These are phyloP conservation scores for Calliopsis andreniformis DNA, from an alignment of 1,140 invertebrate genomes.

Conservation along the genomic window DNA sequence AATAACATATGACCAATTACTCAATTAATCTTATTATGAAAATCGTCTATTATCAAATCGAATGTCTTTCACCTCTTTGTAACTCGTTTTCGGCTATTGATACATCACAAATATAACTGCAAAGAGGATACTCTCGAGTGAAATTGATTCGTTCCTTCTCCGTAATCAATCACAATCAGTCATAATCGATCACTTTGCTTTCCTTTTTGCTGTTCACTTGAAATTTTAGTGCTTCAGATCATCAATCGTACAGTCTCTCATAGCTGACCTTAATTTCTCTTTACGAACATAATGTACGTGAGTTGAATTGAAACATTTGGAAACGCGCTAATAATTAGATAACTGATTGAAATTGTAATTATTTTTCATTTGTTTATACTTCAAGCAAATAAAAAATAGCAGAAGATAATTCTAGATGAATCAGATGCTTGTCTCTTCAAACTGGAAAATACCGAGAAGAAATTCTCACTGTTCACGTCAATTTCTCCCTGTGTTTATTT, in stretches of 20 bases:
- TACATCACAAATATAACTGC: constrained; percentile 2
- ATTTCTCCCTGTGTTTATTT: too few species aligned
- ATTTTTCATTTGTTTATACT: too few species aligned
- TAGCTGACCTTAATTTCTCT: background rate
- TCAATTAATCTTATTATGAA: background rate
- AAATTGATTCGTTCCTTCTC: background rate
- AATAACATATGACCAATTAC: background rate
- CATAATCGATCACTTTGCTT: constrained; percentile 8
- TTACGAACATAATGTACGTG: too few species aligned
- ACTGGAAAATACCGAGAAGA: too few species aligned
- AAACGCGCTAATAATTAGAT: too few species aligned
- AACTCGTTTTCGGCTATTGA: background rate
- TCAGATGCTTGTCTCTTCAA: too few species aligned
- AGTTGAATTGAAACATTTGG: too few species aligned
- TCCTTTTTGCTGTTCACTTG: background rate
- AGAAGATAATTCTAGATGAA: too few species aligned
- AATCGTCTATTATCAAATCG: background rate
- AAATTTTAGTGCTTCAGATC: background rate
- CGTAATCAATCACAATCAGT: constrained; percentile 17
- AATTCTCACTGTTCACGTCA: too few species aligned
- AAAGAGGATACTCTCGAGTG: background rate
- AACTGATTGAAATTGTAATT: constrained; percentile 4
- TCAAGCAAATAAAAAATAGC: too few species aligned
- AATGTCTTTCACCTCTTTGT: constrained; percentile 3
- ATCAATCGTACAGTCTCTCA: background rate